These are phyloP conservation scores for Neosalanx taihuensis DNA, from an alignment of 2,797 vertebrate species.

Conservation along the genomic window DNA sequence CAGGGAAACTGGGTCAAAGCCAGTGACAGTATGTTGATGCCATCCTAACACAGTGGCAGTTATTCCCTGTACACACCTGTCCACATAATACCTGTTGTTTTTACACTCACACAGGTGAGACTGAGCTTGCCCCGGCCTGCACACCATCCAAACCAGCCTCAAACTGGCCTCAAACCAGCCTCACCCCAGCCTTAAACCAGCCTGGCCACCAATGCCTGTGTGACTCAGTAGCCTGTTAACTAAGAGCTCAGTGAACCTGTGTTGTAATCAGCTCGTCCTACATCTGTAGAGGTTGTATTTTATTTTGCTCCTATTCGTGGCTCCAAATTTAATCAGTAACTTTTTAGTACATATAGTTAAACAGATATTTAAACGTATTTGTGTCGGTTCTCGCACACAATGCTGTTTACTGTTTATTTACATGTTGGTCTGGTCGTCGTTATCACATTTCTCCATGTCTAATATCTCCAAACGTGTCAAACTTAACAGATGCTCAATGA, in stretches of 20 bases:
- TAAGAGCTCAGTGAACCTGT: too few species aligned
- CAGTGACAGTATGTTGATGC: not conserved
- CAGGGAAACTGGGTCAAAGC: too few species aligned
- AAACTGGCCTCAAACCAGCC: slow-evolving; percentile 39
- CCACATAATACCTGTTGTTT: not conserved
- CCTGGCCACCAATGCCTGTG: slow-evolving; percentile 35
- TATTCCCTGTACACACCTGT: not conserved
- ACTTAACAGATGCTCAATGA: slow-evolving; percentile 63
- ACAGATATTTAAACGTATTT: not conserved
- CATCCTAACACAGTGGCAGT: not conserved
- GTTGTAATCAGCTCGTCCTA: too few species aligned
- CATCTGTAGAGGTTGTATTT: too few species aligned
- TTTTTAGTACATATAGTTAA: too few species aligned
- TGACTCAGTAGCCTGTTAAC: not conserved
- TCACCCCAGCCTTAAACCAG: slow-evolving; percentile 44
- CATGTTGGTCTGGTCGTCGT: not conserved
- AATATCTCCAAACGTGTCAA: slow-evolving; percentile 31
- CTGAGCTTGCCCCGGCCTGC: slow-evolving; percentile 23
- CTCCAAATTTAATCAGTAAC: too few species aligned
- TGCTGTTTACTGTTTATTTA: not conserved
- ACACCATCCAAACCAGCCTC: slow-evolving; percentile 6
- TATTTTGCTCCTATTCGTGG: too few species aligned
- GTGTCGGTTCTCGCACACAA: not conserved
- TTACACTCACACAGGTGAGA: not conserved
- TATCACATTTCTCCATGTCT: slow-evolving; percentile 31